phyloP scores from a whole-genome alignment of 2,888 invertebrate species.

The Embidobia sp. region DNA sequence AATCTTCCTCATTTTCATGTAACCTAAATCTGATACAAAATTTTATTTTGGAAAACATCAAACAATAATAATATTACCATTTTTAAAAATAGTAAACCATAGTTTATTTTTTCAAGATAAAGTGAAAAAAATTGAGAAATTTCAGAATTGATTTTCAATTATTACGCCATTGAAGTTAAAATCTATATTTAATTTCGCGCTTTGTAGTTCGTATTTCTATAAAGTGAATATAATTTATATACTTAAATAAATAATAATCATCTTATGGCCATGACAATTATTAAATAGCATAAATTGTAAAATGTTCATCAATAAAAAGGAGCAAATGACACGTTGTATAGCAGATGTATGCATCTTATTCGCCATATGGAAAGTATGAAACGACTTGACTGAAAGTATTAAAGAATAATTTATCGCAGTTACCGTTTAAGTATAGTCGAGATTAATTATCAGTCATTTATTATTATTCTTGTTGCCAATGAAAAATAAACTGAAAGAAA shows the following conservation, averaged over 20 bases:
- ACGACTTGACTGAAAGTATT: constrained; percentile 17
- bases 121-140: too few species aligned
- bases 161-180: too few species aligned
- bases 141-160: too few species aligned
- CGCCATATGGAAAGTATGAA: constrained; percentile 54
- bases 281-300: constrained; percentile 25
- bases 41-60: too few species aligned
- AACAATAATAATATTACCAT: too few species aligned
- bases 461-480: constrained; percentile 10
- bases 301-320: constrained; percentile 28
- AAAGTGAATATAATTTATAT: constrained; percentile 1
- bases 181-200: too few species aligned
- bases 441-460: constrained; percentile 47
- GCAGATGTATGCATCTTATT: constrained; percentile 34
- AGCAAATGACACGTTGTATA: constrained; percentile 26
- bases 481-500: constrained; percentile 9
- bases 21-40: too few species aligned
- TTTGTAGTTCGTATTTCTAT: too few species aligned
- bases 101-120: too few species aligned
- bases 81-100: too few species aligned
- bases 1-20: too few species aligned
- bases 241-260: constrained; percentile 5
- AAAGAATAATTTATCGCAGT: constrained; percentile 55
- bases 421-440: constrained; percentile 33
- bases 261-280: constrained; percentile 1